Evolutionary conservation across 2,113 vertebrate genomes (phyloP).

Genomic region (Anoplopoma fimbria): DNA sequence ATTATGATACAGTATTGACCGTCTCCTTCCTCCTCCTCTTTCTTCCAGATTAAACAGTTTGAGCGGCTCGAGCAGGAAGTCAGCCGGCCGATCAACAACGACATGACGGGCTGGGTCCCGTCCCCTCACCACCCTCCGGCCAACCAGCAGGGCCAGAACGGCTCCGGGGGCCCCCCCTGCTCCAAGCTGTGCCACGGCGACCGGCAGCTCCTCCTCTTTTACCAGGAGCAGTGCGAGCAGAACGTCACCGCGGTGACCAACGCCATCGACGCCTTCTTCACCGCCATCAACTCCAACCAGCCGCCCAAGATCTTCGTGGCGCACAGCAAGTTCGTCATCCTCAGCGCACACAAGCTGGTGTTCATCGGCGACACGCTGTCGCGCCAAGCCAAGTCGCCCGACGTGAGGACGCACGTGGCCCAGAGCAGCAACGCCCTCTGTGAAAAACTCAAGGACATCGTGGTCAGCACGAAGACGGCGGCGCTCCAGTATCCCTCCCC

Average conservation of each 20-base stretch:
- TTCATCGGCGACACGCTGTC: constrained; percentile 98
- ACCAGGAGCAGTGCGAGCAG: constrained; percentile 95
- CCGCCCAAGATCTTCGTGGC: constrained; percentile 98
- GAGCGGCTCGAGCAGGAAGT: constrained; percentile 97
- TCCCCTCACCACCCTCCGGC: constrained; percentile 82
- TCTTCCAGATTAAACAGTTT: constrained; percentile 93
- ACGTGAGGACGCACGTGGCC: constrained; percentile 90
- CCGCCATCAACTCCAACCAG: constrained; percentile 92
- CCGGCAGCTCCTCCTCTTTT: constrained; percentile 96
- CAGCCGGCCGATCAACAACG: constrained; percentile 91
- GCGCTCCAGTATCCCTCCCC: constrained; percentile 94
- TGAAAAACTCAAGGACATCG: constrained; percentile 95
- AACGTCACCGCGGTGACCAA: constrained; percentile 95
- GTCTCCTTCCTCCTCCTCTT: background rate
- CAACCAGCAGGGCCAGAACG: constrained; percentile 55
- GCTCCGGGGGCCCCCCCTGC: constrained; percentile 33
- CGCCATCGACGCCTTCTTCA: constrained; percentile 94
- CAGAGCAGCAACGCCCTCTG: constrained; percentile 97
- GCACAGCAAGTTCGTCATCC: constrained; percentile 98
- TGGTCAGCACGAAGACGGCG: constrained; percentile 93
- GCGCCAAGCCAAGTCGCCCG: constrained; percentile 92
- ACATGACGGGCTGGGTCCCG: constrained; percentile 93
- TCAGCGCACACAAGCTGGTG: constrained; percentile 97
- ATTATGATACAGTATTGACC: background rate
- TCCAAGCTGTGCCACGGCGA: constrained; percentile 83